These are phyloP conservation scores for Elgaria multicarinata DNA, from an alignment of 2,113 vertebrate genomes.

Conservation along the genomic window DNA sequence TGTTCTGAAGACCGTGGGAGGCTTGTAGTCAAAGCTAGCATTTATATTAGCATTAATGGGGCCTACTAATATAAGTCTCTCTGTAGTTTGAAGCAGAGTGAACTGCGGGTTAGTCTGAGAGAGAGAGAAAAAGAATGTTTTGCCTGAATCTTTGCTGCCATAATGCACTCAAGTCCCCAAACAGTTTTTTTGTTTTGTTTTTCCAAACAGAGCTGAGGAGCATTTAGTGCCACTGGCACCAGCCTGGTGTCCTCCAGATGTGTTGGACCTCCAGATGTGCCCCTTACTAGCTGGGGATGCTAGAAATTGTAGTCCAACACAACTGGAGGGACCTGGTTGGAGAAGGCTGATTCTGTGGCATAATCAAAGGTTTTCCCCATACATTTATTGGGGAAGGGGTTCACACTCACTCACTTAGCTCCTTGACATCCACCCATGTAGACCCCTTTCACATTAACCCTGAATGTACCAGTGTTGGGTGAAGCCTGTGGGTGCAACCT, in stretches of 20 bases:
- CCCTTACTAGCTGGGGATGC: too few species aligned
- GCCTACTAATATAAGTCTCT: constrained; percentile 7
- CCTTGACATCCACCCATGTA: background rate
- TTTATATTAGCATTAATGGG: constrained; percentile 22
- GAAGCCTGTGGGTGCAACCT: too few species aligned
- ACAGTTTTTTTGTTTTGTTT: background rate
- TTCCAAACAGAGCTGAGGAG: background rate
- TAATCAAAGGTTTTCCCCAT: background rate
- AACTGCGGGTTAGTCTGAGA: background rate
- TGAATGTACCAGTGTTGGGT: too few species aligned
- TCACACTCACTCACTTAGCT: too few species aligned
- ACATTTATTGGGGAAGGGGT: too few species aligned
- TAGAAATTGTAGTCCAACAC: too few species aligned
- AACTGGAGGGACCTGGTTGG: too few species aligned
- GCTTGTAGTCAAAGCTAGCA: constrained; percentile 17
- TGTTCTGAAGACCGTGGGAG: constrained; percentile 26
- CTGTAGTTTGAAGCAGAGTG: constrained; percentile 24
- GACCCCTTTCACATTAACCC: too few species aligned
- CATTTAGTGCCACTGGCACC: background rate
- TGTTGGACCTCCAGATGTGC: too few species aligned
- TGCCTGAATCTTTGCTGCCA: background rate
- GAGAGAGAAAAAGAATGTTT: background rate
- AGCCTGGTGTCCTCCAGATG: too few species aligned
- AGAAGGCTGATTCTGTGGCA: background rate
- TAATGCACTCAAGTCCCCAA: background rate